Evolutionary conservation across 2,888 invertebrate species (phyloP).

Genomic region (Leptodirus hochenwartii): DNA sequence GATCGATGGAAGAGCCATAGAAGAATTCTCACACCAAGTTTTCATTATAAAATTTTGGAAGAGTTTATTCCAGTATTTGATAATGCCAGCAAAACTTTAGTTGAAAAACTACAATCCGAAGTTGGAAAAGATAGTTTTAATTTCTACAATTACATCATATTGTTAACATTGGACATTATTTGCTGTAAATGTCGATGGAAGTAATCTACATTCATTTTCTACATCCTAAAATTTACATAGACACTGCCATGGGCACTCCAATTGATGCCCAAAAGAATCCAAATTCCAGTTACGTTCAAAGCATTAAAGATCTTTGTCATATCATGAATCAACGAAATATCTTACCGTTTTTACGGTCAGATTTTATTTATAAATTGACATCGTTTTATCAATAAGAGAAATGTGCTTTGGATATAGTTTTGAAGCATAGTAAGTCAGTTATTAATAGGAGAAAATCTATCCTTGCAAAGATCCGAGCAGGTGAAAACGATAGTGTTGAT

Average conservation of each 20-base stretch:
- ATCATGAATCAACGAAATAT: too few relatives aligned
- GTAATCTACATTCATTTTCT: background rate
- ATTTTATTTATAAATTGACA: conserved; percentile 4
- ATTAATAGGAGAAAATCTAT: conserved; percentile 3
- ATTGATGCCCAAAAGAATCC: conserved; percentile 5
- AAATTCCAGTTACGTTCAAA: conserved; percentile 4
- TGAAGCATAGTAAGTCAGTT: conserved; percentile 3
- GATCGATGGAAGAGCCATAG: conserved; percentile 45
- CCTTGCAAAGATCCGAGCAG: background rate
- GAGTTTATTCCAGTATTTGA: conserved; percentile 53
- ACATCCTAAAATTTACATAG: too few relatives aligned
- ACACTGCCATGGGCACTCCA: conserved; percentile 5
- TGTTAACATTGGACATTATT: conserved; percentile 41
- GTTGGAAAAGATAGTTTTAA: conserved; percentile 30
- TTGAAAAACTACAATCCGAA: conserved; percentile 30
- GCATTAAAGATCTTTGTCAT: conserved; percentile 7
- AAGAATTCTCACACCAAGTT: conserved; percentile 56
- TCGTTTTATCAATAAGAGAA: conserved; percentile 5
- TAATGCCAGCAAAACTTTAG: conserved; percentile 37
- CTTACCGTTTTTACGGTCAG: conserved; percentile 3
- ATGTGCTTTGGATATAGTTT: conserved; percentile 4
- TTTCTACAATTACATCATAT: conserved; percentile 40
- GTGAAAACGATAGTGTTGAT: background rate
- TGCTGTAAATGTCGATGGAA: conserved; percentile 30
- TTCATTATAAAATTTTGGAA: conserved; percentile 60